phyloP scores from a whole-genome alignment of 2,888 invertebrate species.

The Entomobrya proxima region DNA sequence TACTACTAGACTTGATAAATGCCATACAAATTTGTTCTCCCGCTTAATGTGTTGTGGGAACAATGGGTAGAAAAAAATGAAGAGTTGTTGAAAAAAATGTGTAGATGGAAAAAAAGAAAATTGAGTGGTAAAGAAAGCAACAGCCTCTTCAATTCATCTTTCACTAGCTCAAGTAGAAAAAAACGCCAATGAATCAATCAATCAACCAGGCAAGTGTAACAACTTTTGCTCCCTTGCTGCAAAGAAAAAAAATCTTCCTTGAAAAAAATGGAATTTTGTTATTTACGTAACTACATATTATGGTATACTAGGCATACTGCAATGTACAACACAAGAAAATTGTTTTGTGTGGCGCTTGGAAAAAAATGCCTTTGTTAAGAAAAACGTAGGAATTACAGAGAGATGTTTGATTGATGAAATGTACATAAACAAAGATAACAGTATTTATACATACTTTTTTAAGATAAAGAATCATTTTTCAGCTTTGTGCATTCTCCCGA shows the following conservation, averaged over 20 bases:
- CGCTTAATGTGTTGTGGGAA: background rate
- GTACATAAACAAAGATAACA: too few relatives aligned
- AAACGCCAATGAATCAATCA: conserved; percentile 69
- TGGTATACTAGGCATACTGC: too few relatives aligned
- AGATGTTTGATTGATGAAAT: too few relatives aligned
- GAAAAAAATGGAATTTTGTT: conserved; percentile 21
- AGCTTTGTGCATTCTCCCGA: too few relatives aligned
- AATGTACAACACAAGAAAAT: too few relatives aligned
- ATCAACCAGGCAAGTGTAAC: conserved; percentile 63
- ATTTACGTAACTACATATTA: background rate
- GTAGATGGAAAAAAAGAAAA: background rate
- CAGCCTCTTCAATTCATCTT: conserved; percentile 64
- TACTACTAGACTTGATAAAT: too few relatives aligned
- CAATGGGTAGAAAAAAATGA: background rate
- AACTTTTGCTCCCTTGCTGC: conserved; percentile 48
- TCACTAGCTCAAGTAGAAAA: conserved; percentile 44
- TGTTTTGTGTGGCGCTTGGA: too few relatives aligned
- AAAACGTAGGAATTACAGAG: too few relatives aligned
- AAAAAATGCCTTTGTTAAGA: too few relatives aligned
- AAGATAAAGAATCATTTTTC: too few relatives aligned
- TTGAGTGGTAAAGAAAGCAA: conserved; percentile 47
- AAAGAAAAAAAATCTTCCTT: conserved; percentile 24
- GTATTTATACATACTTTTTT: too few relatives aligned
- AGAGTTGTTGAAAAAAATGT: background rate
- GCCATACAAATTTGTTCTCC: too few relatives aligned